A percentile compares a stretch with the other conserved stretches of the same genome.
phyloP scores from a whole-genome alignment of 2,113 vertebrate genomes.

The Mastomys natalensis region DNA sequence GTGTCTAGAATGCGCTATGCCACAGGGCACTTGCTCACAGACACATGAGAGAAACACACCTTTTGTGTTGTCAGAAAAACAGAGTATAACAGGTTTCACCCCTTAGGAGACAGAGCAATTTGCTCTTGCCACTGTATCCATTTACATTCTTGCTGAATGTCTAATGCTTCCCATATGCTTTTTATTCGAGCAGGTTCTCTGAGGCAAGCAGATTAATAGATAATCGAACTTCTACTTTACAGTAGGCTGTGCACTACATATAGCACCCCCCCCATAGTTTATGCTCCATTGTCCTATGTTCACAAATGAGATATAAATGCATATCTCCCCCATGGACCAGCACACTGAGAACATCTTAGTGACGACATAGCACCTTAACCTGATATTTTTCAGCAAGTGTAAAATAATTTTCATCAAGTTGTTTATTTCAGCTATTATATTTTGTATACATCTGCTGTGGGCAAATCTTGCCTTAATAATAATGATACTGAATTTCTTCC shows the following conservation, averaged over 20 bases:
- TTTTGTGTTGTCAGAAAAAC: constrained; percentile 4
- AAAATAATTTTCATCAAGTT: not conserved
- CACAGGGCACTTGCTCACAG: not conserved
- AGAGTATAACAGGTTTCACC: not conserved
- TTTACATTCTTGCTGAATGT: not conserved
- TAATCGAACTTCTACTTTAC: not conserved
- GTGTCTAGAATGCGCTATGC: not conserved
- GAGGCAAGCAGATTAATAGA: not conserved
- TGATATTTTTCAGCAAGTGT: not conserved
- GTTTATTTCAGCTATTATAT: not conserved
- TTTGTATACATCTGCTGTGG: not conserved
- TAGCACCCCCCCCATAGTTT: not conserved
- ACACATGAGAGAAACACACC: constrained; percentile 4
- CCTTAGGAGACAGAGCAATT: not conserved
- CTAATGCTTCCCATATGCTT: not conserved
- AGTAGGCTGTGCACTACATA: not conserved
- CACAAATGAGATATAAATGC: not conserved
- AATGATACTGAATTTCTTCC: not conserved
- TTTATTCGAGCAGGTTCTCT: not conserved
- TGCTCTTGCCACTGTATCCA: not conserved
- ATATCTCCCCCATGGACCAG: not conserved
- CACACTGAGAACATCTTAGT: not conserved
- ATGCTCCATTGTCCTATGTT: not conserved
- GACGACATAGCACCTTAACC: not conserved
- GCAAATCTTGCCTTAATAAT: not conserved